Evolutionary conservation across 1,140 invertebrate species (phyloP).

Genomic region (Lasioglossum albipes): DNA sequence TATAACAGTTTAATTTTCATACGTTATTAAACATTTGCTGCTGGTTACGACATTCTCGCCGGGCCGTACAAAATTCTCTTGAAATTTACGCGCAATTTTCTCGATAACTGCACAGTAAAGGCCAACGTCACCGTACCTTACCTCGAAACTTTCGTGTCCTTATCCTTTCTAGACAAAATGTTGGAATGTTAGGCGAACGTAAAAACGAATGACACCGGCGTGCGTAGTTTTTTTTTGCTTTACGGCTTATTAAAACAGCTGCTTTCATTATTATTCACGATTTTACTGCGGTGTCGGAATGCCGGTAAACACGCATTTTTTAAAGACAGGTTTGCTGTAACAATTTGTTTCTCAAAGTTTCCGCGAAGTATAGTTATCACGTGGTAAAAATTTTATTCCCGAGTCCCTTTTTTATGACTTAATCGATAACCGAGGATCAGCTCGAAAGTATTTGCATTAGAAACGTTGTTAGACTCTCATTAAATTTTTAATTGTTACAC

Average conservation of each 20-base stretch:
- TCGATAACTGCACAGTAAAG: slow-evolving; percentile 14
- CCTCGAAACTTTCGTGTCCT: slow-evolving; percentile 1
- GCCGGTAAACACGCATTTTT: too few species aligned
- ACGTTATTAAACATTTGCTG: slow-evolving; percentile 14
- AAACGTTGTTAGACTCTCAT: too few species aligned
- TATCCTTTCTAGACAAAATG: slow-evolving; percentile 13
- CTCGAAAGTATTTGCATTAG: too few species aligned
- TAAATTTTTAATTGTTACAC: too few species aligned
- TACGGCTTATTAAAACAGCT: neutral
- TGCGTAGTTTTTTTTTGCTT: neutral
- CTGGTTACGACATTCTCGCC: neutral
- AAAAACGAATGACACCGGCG: neutral
- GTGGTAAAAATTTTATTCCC: too few species aligned
- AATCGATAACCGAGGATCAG: too few species aligned
- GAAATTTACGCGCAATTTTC: slow-evolving; percentile 14
- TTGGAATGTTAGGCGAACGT: neutral
- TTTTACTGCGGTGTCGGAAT: too few species aligned
- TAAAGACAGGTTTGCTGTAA: too few species aligned
- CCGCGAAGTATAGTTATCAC: too few species aligned
- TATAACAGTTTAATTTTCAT: slow-evolving; percentile 20
- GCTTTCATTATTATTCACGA: neutral
- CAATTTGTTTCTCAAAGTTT: too few species aligned
- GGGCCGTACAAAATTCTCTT: slow-evolving; percentile 2
- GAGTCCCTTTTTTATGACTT: too few species aligned
- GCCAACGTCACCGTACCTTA: neutral